phyloP scores from a whole-genome alignment of 2,888 invertebrate genomes.

The Ecliptopera silaceata region DNA sequence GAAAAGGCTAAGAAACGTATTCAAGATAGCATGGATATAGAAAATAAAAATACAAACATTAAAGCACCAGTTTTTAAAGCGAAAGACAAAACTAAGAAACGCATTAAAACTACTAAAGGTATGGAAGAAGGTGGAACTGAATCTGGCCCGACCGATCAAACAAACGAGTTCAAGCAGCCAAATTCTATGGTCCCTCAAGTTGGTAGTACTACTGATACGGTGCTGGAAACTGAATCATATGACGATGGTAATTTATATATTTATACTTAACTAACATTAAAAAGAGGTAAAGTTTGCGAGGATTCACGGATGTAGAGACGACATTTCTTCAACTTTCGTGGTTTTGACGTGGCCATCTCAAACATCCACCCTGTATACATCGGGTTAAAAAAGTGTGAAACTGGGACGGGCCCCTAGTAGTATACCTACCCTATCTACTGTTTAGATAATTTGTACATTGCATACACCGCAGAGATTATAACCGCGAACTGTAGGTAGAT shows the following conservation, averaged over 20 bases:
- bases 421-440: too few species aligned
- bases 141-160: constrained; percentile 13
- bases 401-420: too few species aligned
- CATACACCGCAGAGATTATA: too few species aligned
- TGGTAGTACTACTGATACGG: constrained; percentile 46
- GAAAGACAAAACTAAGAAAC: constrained; percentile 3
- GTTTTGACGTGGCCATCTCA: too few species aligned
- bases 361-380: too few species aligned
- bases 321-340: too few species aligned
- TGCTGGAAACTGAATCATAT: constrained; percentile 37
- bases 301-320: too few species aligned
- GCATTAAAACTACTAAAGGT: not conserved
- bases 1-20: constrained; percentile 12
- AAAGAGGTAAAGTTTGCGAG: too few species aligned
- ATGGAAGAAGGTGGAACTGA: not conserved
- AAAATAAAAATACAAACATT: not conserved
- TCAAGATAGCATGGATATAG: constrained; percentile 11
- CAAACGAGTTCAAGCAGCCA: constrained; percentile 19
- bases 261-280: too few species aligned
- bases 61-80: not conserved
- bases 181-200: constrained; percentile 56
- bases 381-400: too few species aligned
- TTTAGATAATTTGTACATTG: too few species aligned
- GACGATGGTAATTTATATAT: constrained; percentile 43
- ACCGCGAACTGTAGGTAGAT: too few species aligned